A percentile compares a stretch with the other conserved stretches of the same genome.
These are phyloP conservation scores for Globodera ellingtonae DNA, from an alignment of 1,140 invertebrate genomes.

Conservation along the genomic window DNA sequence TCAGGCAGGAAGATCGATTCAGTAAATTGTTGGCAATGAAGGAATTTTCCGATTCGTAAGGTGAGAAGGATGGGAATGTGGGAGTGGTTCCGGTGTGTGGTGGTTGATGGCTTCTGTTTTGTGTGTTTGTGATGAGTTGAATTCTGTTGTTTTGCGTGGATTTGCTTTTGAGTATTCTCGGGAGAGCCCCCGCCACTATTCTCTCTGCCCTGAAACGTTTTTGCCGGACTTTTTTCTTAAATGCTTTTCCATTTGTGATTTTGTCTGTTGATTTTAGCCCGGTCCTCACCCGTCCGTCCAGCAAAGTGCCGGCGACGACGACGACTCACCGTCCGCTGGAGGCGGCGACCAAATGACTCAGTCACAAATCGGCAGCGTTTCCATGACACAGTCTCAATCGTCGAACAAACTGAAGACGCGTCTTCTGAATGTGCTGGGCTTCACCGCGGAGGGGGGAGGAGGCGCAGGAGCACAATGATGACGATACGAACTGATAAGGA, in stretches of 20 bases:
- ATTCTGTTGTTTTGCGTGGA: background rate
- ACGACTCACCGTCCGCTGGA: background rate
- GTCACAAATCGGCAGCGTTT: constrained; percentile 37
- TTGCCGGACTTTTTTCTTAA: background rate
- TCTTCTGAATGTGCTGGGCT: constrained; percentile 44
- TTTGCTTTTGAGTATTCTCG: background rate
- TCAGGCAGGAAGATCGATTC: constrained; percentile 5
- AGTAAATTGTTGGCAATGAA: constrained; percentile 14
- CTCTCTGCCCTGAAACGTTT: background rate
- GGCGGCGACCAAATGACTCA: constrained; percentile 46
- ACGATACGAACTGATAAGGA: background rate
- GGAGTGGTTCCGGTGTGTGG: background rate
- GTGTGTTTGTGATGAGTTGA: background rate
- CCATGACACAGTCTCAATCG: constrained; percentile 51
- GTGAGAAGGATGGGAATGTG: background rate
- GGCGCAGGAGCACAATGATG: constrained; percentile 5
- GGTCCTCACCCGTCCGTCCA: constrained; percentile 24
- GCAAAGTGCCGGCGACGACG: constrained; percentile 13
- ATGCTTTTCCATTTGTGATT: constrained; percentile 1
- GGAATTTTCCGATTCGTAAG: background rate
- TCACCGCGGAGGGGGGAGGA: constrained; percentile 21
- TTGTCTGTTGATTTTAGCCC: constrained; percentile 24
- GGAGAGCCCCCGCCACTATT: background rate
- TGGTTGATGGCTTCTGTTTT: background rate
- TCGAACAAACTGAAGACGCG: constrained; percentile 45